Percentiles rank a stretch among this genome's conserved stretches.
Evolutionary conservation across 1,140 invertebrate genomes (phyloP).

Genomic region (Drosophila elegans): DNA sequence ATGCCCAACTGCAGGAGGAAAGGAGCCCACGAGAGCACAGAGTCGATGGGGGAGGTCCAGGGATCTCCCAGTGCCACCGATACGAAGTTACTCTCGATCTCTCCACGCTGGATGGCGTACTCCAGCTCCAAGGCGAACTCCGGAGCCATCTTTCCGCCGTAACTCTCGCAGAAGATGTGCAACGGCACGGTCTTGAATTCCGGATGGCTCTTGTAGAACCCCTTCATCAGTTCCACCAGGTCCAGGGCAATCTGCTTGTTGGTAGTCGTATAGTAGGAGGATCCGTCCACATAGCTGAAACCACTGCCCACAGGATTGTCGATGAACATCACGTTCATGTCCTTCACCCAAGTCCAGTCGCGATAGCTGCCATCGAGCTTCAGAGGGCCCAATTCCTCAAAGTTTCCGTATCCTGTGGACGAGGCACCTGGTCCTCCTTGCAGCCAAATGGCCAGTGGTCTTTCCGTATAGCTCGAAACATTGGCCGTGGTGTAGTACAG

Average conservation of each 20-base stretch:
- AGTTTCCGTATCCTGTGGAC: constrained; percentile 92
- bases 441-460: constrained; percentile 92
- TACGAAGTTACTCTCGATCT: constrained; percentile 90
- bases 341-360: constrained; percentile 91
- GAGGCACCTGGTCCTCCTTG: constrained; percentile 92
- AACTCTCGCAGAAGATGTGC: constrained; percentile 95
- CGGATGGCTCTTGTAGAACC: constrained; percentile 88
- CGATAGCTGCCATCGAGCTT: constrained; percentile 88
- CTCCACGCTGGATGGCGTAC: constrained; percentile 88
- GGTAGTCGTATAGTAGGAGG: constrained; percentile 86
- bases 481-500: constrained; percentile 90
- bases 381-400: constrained; percentile 91
- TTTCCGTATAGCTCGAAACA: constrained; percentile 86
- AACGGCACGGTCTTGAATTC: constrained; percentile 90
- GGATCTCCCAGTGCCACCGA: constrained; percentile 94
- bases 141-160: constrained; percentile 95
- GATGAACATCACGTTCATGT: constrained; percentile 93
- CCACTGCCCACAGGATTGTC: constrained; percentile 96
- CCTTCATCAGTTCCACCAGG: constrained; percentile 90
- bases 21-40: constrained; percentile 92
- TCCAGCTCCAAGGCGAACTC: constrained; percentile 88
- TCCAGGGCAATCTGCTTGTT: constrained; percentile 92
- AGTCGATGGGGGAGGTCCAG: constrained; percentile 94
- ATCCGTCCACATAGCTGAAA: constrained; percentile 91
- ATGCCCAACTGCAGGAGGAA: constrained; percentile 87